These are phyloP conservation scores for Deroptyus accipitrinus DNA, from an alignment of 2,113 vertebrate genomes.

Conservation along the genomic window DNA sequence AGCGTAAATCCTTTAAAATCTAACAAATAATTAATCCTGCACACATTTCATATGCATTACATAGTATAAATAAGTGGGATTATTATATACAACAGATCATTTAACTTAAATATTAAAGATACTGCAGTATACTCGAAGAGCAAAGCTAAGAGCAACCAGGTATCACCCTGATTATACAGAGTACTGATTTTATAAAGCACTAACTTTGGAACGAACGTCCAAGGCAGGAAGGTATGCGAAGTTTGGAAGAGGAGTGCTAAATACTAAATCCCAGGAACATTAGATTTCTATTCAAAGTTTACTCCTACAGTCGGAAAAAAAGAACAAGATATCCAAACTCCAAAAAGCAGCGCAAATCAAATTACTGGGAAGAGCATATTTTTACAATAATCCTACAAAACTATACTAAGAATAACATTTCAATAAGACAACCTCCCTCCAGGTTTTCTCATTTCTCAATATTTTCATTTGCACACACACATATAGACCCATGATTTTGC, in stretches of 20 bases:
- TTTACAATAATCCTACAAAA: neutral
- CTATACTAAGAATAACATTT: neutral
- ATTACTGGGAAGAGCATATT: neutral
- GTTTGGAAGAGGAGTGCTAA: neutral
- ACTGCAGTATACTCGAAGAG: neutral
- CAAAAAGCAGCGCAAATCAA: neutral
- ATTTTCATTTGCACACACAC: conserved; percentile 20
- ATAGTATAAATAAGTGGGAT: neutral
- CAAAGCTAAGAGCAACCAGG: neutral
- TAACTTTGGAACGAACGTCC: neutral
- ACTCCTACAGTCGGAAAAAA: neutral
- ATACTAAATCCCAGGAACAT: neutral
- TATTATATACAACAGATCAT: neutral
- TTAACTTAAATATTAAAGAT: neutral
- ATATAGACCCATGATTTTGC: neutral
- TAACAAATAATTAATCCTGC: neutral
- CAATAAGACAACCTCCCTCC: neutral
- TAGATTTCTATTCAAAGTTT: neutral
- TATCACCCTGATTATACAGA: neutral
- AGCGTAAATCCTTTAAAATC: neutral
- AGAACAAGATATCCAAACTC: neutral
- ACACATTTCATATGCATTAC: neutral
- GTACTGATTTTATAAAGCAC: neutral
- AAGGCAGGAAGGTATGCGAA: neutral
- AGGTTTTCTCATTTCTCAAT: neutral